Base-by-base conservation (phyloP, 2,888 invertebrate genomes). In the Agrenia bidenticulata region DNA sequence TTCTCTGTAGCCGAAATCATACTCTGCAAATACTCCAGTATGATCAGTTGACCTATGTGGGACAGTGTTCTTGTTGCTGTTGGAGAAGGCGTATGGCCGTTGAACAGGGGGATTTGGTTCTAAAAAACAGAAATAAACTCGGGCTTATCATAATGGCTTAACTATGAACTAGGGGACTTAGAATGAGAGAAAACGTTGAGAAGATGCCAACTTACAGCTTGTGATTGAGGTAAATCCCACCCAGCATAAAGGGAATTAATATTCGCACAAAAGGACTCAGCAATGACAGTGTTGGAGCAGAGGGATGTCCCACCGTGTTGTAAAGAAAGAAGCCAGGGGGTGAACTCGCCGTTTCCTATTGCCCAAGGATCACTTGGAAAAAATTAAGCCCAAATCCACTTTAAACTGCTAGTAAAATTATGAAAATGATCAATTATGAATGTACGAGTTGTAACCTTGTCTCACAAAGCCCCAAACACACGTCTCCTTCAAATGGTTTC, bases 51-150 rank as follows among this genome's bases (percentile, higher is more conserved):
- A 27, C 77, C 79, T 74, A 78, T 81, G 70, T 82, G 81, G 24
- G 77, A 74, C 23, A 82, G 63, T 59, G 81, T 80, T 73, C 79
- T 75, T 2, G 78, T 77, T 1, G 81, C 81, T 2, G 80, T 80
- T 1, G 81, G 81, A 9, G 81, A 80, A 1, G 82, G 81, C 9
- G 78, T 77, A 64, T 81, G 80, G 23, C 77, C 73, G 7, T 80
- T 69, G 67, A 82, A 19, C 15, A 15, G 19, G 5, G 45, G 45
- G 7, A 82, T 60, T 60, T 70, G 72, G 19, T 60, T 69, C 73
- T 72, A 64, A 62, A 64, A 19, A 41, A 58, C n/a, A n/a, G n/a
- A n/a, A n/a, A n/a, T n/a, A n/a, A n/a, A n/a, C n/a, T n/a, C n/a
- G n/a, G n/a, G 17, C 1, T n/a, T n/a, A n/a, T n/a, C n/a, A n/a